Conservation (phyloP, 2,888 invertebrate species). For the Thymelicus acteon region DNA sequence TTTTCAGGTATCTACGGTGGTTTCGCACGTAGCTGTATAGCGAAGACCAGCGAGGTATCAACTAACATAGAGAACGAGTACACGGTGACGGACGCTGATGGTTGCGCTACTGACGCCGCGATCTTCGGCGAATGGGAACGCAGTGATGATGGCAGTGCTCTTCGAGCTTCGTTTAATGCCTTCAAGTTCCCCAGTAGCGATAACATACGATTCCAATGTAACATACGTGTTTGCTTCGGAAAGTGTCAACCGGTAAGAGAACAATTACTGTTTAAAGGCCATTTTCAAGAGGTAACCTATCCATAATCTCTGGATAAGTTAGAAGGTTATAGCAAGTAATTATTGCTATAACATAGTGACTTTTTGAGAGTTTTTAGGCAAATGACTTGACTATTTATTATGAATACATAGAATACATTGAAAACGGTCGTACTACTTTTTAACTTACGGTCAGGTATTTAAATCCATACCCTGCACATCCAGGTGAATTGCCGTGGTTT, state of each 20-base stretch:
- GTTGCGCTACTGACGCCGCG: constrained; percentile 95
- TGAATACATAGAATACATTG: too few relatives aligned
- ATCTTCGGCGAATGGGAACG: constrained; percentile 98
- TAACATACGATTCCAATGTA: constrained; percentile 97
- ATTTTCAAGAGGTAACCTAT: too few relatives aligned
- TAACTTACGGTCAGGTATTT: not conserved
- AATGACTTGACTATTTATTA: too few relatives aligned
- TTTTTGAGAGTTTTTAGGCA: too few relatives aligned
- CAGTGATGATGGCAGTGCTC: constrained; percentile 92
- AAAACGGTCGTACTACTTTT: too few relatives aligned
- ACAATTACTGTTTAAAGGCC: constrained; percentile 29
- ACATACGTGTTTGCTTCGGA: constrained; percentile 97
- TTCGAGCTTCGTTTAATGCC: constrained; percentile 95
- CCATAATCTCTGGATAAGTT: too few relatives aligned
- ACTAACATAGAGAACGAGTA: constrained; percentile 94
- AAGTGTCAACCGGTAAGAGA: constrained; percentile 94
- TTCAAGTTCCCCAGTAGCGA: constrained; percentile 98
- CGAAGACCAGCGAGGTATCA: constrained; percentile 94
- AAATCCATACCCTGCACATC: not conserved
- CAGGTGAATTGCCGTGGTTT: constrained; percentile 96
- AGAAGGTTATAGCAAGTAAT: too few relatives aligned
- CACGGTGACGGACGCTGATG: constrained; percentile 96
- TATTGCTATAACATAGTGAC: too few relatives aligned
- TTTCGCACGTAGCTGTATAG: constrained; percentile 96
- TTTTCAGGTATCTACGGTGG: constrained; percentile 94